phyloP scores from a whole-genome alignment of 2,113 vertebrate genomes.

The Erythrocercus mccallii region DNA sequence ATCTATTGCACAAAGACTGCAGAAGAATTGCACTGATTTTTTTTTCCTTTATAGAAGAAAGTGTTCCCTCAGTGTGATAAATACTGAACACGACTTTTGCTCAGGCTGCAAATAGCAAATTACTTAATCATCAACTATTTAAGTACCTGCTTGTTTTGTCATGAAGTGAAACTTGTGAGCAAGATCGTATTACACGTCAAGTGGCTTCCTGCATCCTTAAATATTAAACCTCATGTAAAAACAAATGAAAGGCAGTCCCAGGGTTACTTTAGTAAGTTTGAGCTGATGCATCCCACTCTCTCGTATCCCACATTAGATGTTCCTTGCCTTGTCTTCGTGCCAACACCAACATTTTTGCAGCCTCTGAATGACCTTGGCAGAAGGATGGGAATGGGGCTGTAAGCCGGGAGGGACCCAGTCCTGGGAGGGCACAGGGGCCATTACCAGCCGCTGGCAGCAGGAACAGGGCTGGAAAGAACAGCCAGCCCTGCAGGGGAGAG shows the following conservation, averaged over 20 bases:
- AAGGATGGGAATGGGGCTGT: not conserved
- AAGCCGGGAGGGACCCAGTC: not conserved
- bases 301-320: not conserved
- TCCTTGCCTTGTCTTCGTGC: not conserved
- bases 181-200: not conserved
- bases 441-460: not conserved
- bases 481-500: not conserved
- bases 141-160: slow-evolving; percentile 34
- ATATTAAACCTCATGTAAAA: not conserved
- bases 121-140: slow-evolving; percentile 41
- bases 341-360: not conserved
- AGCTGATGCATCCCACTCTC: not conserved
- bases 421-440: not conserved
- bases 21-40: not conserved
- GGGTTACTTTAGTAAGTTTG: not conserved
- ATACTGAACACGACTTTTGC: not conserved
- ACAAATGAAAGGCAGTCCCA: not conserved
- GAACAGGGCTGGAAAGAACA: not conserved
- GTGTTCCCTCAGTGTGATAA: not conserved
- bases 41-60: not conserved
- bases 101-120: slow-evolving; percentile 12
- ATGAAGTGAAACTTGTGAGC: not conserved
- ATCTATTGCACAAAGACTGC: not conserved
- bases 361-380: not conserved
- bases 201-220: not conserved